Percentiles rank a stretch among this genome's conserved stretches.
phyloP scores from a whole-genome alignment of 2,888 invertebrate genomes.

The Ophonus ardosiacus region DNA sequence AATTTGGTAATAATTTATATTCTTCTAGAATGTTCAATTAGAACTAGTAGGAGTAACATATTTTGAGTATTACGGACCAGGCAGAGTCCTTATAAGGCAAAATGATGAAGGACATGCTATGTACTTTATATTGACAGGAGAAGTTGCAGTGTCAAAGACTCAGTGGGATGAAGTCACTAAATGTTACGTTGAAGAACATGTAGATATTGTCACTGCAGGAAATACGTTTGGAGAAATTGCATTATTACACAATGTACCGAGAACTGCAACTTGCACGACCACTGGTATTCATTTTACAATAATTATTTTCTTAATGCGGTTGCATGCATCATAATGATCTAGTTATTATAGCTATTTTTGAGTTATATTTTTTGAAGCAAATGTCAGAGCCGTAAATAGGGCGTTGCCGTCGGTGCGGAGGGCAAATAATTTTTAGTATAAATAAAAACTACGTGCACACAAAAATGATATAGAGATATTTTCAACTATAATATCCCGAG shows the following conservation, averaged over 20 bases:
- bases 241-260: constrained; percentile 79
- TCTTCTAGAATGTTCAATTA: constrained; percentile 78
- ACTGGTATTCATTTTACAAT: constrained; percentile 73
- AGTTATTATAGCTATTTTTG: too few species aligned
- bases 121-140: constrained; percentile 83
- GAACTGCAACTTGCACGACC: constrained; percentile 81
- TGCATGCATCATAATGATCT: too few species aligned
- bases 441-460: too few species aligned
- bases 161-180: constrained; percentile 77
- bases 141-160: constrained; percentile 77
- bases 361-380: too few species aligned
- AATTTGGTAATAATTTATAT: constrained; percentile 9
- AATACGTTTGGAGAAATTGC: constrained; percentile 84
- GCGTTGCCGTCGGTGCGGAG: too few species aligned
- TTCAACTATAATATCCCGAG: too few species aligned
- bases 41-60: constrained; percentile 80
- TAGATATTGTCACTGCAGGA: constrained; percentile 78
- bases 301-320: background rate
- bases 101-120: constrained; percentile 79
- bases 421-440: too few species aligned
- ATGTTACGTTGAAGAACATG: constrained; percentile 75
- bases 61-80: constrained; percentile 80
- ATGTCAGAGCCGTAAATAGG: too few species aligned
- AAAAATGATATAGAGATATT: too few species aligned
- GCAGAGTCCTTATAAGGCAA: constrained; percentile 80